Percentiles rank a stretch among this genome's conserved stretches.
phyloP scores from a whole-genome alignment of 1,140 invertebrate genomes.

The Lordiphosa mommai region DNA sequence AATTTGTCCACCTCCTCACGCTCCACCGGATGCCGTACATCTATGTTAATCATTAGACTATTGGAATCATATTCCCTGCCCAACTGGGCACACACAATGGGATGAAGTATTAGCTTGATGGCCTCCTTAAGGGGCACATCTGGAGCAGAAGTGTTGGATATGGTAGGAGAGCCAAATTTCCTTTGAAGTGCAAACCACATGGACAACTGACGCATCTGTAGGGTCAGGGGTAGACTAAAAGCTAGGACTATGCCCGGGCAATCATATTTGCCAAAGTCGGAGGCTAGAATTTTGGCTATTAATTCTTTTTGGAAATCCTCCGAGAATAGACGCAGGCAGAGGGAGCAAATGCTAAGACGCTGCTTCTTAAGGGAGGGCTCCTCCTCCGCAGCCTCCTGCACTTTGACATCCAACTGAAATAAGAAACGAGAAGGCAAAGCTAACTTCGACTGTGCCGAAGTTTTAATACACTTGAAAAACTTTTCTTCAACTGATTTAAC shows the following conservation, averaged over 20 bases:
- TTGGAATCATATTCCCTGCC: too few species aligned
- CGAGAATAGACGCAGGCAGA: constrained; percentile 83
- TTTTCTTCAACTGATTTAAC: too few species aligned
- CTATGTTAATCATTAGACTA: constrained; percentile 69
- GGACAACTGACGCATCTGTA: constrained; percentile 79
- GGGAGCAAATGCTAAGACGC: too few species aligned
- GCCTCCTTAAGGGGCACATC: constrained; percentile 75
- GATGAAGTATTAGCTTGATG: constrained; percentile 63
- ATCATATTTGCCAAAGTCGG: constrained; percentile 79
- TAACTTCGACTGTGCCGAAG: too few species aligned
- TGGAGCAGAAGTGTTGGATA: too few species aligned
- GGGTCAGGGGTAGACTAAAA: constrained; percentile 78
- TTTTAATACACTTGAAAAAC: too few species aligned
- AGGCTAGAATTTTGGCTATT: constrained; percentile 78
- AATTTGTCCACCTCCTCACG: constrained; percentile 46
- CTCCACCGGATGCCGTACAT: constrained; percentile 51
- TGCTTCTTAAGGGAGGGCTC: too few species aligned
- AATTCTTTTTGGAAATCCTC: constrained; percentile 79
- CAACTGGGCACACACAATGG: too few species aligned
- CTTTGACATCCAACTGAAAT: constrained; percentile 41
- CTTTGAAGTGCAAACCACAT: constrained; percentile 79
- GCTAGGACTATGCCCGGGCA: constrained; percentile 76
- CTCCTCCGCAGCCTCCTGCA: background rate
- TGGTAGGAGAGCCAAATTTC: constrained; percentile 58
- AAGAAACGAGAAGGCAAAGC: too few species aligned